Evolutionary conservation across 2,888 invertebrate species (phyloP).

Genomic region (Protonemura montana): DNA sequence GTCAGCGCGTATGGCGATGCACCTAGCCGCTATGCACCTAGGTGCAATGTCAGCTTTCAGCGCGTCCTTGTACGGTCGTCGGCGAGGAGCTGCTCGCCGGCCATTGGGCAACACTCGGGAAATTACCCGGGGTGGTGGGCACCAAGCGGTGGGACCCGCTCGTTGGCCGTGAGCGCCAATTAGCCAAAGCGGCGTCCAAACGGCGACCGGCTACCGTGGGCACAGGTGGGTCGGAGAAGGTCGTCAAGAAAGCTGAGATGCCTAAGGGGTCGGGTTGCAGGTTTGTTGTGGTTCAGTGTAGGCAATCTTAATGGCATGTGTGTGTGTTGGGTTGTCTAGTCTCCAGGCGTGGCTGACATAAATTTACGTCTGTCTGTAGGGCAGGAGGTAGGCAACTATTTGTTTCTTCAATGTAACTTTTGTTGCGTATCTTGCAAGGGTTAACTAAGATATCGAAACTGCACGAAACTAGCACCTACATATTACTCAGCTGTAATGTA

Average conservation of each 20-base stretch:
- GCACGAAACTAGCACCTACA: background rate
- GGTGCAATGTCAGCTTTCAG: background rate
- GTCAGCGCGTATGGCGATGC: background rate
- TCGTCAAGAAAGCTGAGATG: background rate
- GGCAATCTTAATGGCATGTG: background rate
- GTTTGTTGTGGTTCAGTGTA: background rate
- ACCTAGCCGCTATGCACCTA: background rate
- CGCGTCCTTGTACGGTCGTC: conserved; percentile 7
- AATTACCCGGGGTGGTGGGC: background rate
- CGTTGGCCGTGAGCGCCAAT: background rate
- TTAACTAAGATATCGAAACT: background rate
- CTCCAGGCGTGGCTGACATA: background rate
- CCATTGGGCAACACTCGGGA: background rate
- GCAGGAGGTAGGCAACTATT: background rate
- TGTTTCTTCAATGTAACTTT: background rate
- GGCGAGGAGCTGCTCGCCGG: background rate
- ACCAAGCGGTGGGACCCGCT: background rate
- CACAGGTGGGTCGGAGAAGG: background rate
- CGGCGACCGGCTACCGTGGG: background rate
- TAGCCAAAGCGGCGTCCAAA: background rate
- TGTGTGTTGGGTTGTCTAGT: background rate
- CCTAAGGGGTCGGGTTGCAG: background rate
- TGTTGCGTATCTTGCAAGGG: background rate
- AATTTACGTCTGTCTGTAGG: background rate
- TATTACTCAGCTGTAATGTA: too few relatives aligned